These are phyloP conservation scores for Drosophila dunni DNA, from an alignment of 1,140 invertebrate genomes.

Conservation along the genomic window DNA sequence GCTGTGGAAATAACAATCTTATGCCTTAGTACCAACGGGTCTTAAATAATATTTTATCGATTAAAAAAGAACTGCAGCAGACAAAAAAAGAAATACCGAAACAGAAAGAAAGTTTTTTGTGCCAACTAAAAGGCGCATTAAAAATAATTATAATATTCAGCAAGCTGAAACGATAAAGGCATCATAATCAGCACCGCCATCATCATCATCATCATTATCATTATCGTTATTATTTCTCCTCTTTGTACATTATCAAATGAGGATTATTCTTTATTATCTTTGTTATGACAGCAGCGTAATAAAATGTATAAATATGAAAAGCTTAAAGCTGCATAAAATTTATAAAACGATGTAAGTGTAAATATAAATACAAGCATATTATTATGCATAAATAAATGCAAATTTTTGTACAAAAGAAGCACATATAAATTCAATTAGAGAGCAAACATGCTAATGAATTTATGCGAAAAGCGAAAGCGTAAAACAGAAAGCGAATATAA, in stretches of 20 bases:
- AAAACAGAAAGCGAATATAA: conserved; percentile 38
- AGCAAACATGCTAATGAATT: conserved; percentile 65
- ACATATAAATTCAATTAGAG: conserved; percentile 75
- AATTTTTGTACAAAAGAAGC: conserved; percentile 12
- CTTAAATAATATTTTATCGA: conserved; percentile 14
- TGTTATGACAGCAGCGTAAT: conserved; percentile 66
- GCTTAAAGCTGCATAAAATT: conserved; percentile 35
- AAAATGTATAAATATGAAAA: conserved; percentile 54
- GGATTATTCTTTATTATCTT: conserved; percentile 53
- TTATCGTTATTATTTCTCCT: conserved; percentile 18
- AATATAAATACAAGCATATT: background rate
- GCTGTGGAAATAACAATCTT: conserved; percentile 10
- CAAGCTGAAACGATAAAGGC: conserved; percentile 3
- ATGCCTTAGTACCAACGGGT: background rate
- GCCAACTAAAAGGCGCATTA: conserved; percentile 57
- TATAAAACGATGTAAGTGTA: conserved; percentile 21
- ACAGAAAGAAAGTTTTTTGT: conserved; percentile 11
- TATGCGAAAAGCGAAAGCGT: conserved; percentile 32
- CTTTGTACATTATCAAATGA: conserved; percentile 26
- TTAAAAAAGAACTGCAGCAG: background rate
- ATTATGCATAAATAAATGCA: conserved; percentile 28
- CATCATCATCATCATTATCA: background rate
- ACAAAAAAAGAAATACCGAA: background rate
- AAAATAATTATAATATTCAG: conserved; percentile 64
- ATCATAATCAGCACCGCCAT: background rate